Evolutionary conservation across 2,113 vertebrate genomes (phyloP), one percentile per base, ranked within the genome.

Genomic region (Caranx melampygus): DNA sequence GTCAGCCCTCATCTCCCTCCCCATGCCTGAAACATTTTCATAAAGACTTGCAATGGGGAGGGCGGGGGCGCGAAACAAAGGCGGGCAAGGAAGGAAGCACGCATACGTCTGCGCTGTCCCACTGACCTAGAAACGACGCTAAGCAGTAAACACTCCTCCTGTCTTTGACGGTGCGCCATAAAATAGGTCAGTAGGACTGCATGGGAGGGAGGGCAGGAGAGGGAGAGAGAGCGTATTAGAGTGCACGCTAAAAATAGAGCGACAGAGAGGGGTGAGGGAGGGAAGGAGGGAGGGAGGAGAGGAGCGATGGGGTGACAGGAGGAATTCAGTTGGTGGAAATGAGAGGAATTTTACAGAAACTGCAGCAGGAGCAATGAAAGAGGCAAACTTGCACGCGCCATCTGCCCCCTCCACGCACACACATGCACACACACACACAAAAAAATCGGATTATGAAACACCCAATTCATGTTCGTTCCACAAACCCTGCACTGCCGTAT

Each of bases 131-230:
- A 95, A 95, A 95, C 87, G 42, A 82, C 59, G 78, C 89, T 84
- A 82, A 88, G 87, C 93, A 79, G 89, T 94, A 92, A 94, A 93
- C 93, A 93, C 92, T 80, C 75, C 87, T 73, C 84, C 90, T 77
- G 91, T 87, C 90, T 91, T 92, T 92, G 89, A 94, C 83, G 79
- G 89, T 88, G 87, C 72, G 85, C 93, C 88, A 89, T 82, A 90
- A 95, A 95, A 95, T 95, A 94, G 94, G 95, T 95, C 94, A 95
- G 90, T 93, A 69, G 93, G 84, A 91, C 93, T 92, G 84, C 75
- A 88, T 86, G 81, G 82, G 81, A 89, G 89, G 82, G 91, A 84
- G 88, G 74, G 76, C 80, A 74, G 76, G 78, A 81, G 83, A 87
- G 87, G 62, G 68, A 81, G 76, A 63, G 84, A 75, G 78, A 80